These are phyloP conservation scores for Archips xylosteana DNA, from an alignment of 2,888 invertebrate species.

Conservation along the genomic window DNA sequence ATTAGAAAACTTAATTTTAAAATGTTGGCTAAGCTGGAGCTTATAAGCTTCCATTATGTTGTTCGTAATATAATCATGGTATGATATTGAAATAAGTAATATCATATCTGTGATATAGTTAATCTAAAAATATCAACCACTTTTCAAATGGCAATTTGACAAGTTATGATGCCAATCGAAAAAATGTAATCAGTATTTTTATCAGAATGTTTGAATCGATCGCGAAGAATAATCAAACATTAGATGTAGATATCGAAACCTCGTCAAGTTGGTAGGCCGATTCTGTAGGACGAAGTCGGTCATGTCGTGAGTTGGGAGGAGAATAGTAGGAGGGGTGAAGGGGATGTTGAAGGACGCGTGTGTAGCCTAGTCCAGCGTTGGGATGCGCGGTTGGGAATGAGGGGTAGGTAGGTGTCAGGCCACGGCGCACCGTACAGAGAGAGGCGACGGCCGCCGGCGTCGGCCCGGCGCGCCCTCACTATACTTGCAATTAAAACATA, in stretches of 20 bases:
- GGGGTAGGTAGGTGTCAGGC: constrained; percentile 22
- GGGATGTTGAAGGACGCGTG: constrained; percentile 15
- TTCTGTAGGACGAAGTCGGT: constrained; percentile 18
- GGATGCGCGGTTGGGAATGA: constrained; percentile 8
- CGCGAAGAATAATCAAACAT: constrained; percentile 30
- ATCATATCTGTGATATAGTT: constrained; percentile 56
- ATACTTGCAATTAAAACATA: neutral
- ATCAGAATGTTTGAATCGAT: constrained; percentile 47
- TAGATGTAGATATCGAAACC: constrained; percentile 37
- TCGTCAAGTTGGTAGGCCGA: constrained; percentile 37
- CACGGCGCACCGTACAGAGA: constrained; percentile 36
- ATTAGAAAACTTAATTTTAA: constrained; percentile 52
- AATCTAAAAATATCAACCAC: constrained; percentile 37
- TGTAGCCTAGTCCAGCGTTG: constrained; percentile 18
- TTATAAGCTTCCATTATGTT: constrained; percentile 54
- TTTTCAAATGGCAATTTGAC: constrained; percentile 40
- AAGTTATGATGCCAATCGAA: constrained; percentile 38
- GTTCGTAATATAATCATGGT: constrained; percentile 46
- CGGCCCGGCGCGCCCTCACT: constrained; percentile 7
- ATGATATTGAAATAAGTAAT: constrained; percentile 52
- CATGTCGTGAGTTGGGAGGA: constrained; percentile 21
- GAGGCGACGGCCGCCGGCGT: constrained; percentile 39
- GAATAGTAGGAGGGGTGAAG: constrained; percentile 12
- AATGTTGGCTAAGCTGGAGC: constrained; percentile 52
- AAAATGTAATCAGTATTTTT: constrained; percentile 53